Evolutionary conservation across 2,113 vertebrate genomes (phyloP).

Genomic region (Atractosteus spatula): DNA sequence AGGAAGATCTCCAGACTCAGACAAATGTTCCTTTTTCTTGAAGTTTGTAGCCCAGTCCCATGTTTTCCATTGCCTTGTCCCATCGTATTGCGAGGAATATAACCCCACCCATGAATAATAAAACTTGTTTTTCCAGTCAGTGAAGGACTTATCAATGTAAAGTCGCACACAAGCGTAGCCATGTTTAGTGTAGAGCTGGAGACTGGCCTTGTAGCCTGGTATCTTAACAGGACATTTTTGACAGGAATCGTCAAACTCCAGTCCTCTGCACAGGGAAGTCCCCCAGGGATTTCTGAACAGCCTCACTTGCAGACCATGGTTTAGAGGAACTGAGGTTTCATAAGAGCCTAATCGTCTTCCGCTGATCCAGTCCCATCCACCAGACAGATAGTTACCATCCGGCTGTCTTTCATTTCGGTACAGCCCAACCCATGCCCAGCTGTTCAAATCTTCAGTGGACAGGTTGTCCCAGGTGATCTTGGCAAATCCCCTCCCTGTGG

Average conservation of each 20-base stretch:
- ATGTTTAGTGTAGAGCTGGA: constrained; percentile 13
- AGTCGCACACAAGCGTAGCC: constrained; percentile 9
- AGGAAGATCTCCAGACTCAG: background rate
- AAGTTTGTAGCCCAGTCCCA: background rate
- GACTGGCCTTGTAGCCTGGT: background rate
- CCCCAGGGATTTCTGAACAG: background rate
- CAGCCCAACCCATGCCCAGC: background rate
- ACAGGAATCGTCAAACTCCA: background rate
- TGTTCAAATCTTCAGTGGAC: background rate
- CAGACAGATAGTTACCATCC: background rate
- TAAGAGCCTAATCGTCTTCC: background rate
- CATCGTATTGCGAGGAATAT: background rate
- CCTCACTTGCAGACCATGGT: constrained; percentile 4
- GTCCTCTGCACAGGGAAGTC: background rate
- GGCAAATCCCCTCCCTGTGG: background rate
- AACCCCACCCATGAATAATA: constrained; percentile 10
- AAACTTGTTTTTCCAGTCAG: constrained; percentile 2
- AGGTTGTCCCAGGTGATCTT: background rate
- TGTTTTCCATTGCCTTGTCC: background rate
- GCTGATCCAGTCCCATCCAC: background rate
- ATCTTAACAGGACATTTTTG: background rate
- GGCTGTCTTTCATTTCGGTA: background rate
- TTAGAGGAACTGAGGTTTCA: background rate
- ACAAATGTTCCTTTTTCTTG: background rate
- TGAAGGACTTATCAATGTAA: constrained; percentile 6